Base-by-base conservation (phyloP, 2,888 invertebrate genomes). In the Brachypterus glaber region DNA sequence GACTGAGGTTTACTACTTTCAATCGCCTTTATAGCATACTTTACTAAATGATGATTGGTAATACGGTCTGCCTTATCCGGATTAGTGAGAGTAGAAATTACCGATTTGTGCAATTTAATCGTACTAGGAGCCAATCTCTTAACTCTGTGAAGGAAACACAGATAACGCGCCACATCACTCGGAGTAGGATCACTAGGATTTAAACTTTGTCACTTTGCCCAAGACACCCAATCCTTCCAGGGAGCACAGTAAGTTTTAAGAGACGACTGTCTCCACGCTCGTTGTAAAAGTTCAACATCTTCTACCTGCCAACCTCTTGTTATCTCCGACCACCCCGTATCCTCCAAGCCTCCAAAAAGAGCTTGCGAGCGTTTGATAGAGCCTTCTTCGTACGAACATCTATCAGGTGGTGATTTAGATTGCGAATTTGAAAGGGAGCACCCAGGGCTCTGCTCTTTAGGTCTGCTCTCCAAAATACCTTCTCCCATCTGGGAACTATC, bases 371-470 rank as follows among this genome's bases (percentile, higher is more conserved):
- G 24, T 40, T 33, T 12, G 48, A 47, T 2, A 49, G 48, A 5
- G 38, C 41, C n/a, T n/a, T n/a, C n/a, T n/a, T n/a, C n/a, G n/a
- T n/a, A n/a, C n/a, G n/a, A n/a, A n/a, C n/a, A n/a, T n/a, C n/a
- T n/a, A n/a, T n/a, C n/a, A n/a, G n/a, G n/a, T n/a, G n/a, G n/a
- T n/a, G n/a, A n/a, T n/a, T n/a, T n/a, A n/a, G n/a, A n/a, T n/a
- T n/a, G n/a, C n/a, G n/a, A n/a, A n/a, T n/a, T n/a, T 32, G 43
- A 25, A 43, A 40, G 2, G 45, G 41, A n/a, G 39, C 30, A n/a
- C 33, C 41, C 18, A 45, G 4, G 12, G 64, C 66, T 30, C 58
- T 37, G 4, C 37, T 11, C 38, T 44, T 49, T 7, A 59, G 43
- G 26, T 59, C 57, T 11, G 54, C 39, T 47, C 47, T 32, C n/a